Evolutionary conservation across 2,888 invertebrate species (phyloP).

Genomic region (Carabus problematicus): DNA sequence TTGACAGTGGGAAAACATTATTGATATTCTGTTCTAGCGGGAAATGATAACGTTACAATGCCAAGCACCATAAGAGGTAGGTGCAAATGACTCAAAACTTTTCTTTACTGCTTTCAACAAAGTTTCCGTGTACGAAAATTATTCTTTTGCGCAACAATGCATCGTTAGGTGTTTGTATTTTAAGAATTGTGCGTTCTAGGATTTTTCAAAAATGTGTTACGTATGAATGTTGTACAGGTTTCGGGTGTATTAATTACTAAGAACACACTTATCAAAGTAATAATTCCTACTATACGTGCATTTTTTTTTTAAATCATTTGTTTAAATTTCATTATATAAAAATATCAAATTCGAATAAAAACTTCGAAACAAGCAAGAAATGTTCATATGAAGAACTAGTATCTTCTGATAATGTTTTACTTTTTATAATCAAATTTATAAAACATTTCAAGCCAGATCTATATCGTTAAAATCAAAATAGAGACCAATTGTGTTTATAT

Average conservation of each 20-base stretch:
- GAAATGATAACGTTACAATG: conserved; percentile 52
- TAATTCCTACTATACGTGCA: too few relatives aligned
- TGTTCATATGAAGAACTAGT: too few relatives aligned
- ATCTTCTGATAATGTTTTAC: too few relatives aligned
- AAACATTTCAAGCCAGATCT: too few relatives aligned
- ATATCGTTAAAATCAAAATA: too few relatives aligned
- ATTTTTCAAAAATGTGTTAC: too few relatives aligned
- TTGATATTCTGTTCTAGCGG: conserved; percentile 23
- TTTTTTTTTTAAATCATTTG: too few relatives aligned
- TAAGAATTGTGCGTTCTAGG: not conserved
- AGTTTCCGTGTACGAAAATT: not conserved
- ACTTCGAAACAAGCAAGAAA: too few relatives aligned
- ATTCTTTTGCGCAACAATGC: conserved; percentile 21
- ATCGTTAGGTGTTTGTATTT: not conserved
- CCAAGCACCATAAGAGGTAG: conserved; percentile 61
- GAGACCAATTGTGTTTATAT: too few relatives aligned
- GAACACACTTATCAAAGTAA: not conserved
- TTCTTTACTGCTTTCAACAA: not conserved
- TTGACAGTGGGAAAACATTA: conserved; percentile 36
- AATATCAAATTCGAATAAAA: too few relatives aligned
- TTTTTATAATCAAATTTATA: too few relatives aligned
- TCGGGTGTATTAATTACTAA: not conserved
- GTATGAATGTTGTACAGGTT: not conserved
- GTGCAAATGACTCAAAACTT: conserved; percentile 44
- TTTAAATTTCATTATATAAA: too few relatives aligned